These are phyloP conservation scores for Druon quercuslanigerum DNA, from an alignment of 1,140 invertebrate species.

Conservation along the genomic window DNA sequence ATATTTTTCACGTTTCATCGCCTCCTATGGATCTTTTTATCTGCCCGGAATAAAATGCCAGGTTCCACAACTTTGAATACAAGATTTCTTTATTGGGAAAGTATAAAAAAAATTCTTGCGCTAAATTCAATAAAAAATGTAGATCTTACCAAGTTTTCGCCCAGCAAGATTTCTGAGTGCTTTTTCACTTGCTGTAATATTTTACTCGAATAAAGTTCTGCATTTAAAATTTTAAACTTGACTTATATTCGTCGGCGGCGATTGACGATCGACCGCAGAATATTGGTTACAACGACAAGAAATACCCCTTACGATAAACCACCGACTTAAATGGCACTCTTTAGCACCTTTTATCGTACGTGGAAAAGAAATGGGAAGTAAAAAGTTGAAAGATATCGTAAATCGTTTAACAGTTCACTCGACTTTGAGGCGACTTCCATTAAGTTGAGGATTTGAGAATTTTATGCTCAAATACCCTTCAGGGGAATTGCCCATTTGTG, in stretches of 20 bases:
- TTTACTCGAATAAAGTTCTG: background rate
- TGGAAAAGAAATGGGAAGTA: conserved; percentile 37
- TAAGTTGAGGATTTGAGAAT: conserved; percentile 21
- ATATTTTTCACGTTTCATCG: no score
- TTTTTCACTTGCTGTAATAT: background rate
- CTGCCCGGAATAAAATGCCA: no score
- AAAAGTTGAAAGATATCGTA: conserved; percentile 53
- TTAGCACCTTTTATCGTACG: conserved; percentile 40
- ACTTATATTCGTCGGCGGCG: background rate
- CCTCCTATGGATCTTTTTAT: no score
- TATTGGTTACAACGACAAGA: conserved; percentile 48
- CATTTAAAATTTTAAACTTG: background rate
- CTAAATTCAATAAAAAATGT: background rate
- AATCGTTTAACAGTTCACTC: conserved; percentile 59
- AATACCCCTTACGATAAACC: conserved; percentile 42
- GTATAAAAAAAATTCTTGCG: background rate
- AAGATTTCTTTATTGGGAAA: background rate
- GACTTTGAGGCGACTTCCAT: conserved; percentile 52
- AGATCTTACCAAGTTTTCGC: background rate
- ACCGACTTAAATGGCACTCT: conserved; percentile 44
- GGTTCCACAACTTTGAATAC: no score
- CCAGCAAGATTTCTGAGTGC: background rate
- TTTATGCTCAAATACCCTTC: conserved; percentile 9
- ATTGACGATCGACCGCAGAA: conserved; percentile 16
- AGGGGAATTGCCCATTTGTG: background rate